A percentile compares a stretch with the other conserved stretches of the same genome.
phyloP scores from a whole-genome alignment of 2,888 invertebrate species.

The Torymus aiolomorphi region DNA sequence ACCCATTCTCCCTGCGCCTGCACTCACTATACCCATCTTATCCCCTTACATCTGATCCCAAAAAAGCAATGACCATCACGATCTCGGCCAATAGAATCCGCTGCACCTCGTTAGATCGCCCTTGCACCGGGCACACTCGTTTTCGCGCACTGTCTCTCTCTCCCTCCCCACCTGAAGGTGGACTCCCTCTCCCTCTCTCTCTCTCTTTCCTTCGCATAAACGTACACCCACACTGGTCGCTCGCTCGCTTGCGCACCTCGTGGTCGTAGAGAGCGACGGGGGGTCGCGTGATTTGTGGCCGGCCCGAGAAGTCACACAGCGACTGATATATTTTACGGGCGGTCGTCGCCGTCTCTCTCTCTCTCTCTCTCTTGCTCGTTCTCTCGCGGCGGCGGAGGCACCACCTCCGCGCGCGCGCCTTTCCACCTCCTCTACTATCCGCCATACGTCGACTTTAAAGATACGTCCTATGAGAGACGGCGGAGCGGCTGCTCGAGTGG shows the following conservation, averaged over 20 bases:
- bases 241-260: conserved; percentile 48
- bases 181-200: conserved; percentile 26
- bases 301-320: conserved; percentile 75
- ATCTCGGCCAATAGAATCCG: not conserved
- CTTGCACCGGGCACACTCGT: not conserved
- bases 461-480: conserved; percentile 56
- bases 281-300: conserved; percentile 75
- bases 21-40: not conserved
- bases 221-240: conserved; percentile 69
- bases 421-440: conserved; percentile 47
- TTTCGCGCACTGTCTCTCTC: conserved; percentile 34
- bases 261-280: conserved; percentile 69
- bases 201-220: conserved; percentile 56
- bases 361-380: conserved; percentile 55
- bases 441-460: conserved; percentile 57
- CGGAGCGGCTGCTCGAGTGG: conserved; percentile 34
- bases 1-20: not conserved
- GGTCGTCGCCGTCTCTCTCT: conserved; percentile 61
- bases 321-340: conserved; percentile 76
- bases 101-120: conserved; percentile 37
- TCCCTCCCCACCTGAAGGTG: conserved; percentile 4
- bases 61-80: not conserved
- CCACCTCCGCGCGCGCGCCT: conserved; percentile 47
- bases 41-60: not conserved
- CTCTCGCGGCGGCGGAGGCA: conserved; percentile 47